Percentiles rank a stretch among this genome's conserved stretches.
Evolutionary conservation across 2,113 vertebrate species (phyloP).

Genomic region (Junco hyemalis): DNA sequence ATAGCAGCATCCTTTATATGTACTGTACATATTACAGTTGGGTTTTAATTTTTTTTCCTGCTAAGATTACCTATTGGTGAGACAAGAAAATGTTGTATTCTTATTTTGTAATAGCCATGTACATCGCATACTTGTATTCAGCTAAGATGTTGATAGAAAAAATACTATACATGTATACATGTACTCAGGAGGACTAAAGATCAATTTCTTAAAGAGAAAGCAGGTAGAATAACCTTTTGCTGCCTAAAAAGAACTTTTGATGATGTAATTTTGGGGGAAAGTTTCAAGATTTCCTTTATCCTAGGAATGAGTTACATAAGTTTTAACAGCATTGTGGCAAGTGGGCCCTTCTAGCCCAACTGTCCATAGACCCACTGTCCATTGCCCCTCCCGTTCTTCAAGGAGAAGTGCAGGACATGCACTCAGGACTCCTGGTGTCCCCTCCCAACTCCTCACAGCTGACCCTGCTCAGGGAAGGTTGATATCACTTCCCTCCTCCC

Average conservation of each 20-base stretch:
- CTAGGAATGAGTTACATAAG: neutral
- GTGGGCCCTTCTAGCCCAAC: constrained; percentile 42
- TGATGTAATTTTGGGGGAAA: neutral
- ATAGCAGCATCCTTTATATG: neutral
- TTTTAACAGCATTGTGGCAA: constrained; percentile 21
- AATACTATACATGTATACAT: neutral
- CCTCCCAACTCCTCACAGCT: neutral
- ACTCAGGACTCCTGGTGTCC: constrained; percentile 53
- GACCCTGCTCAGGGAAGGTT: neutral
- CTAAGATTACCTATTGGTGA: neutral
- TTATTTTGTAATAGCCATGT: neutral
- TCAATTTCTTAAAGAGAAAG: neutral
- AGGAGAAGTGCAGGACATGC: constrained; percentile 59
- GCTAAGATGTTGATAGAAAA: neutral
- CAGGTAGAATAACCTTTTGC: neutral
- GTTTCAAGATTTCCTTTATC: neutral
- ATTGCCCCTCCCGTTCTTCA: neutral
- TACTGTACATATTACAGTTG: neutral
- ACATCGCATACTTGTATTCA: neutral
- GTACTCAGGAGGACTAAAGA: neutral
- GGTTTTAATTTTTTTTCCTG: rapidly evolving
- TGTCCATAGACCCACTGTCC: neutral
- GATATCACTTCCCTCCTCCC: rapidly evolving
- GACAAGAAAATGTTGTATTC: neutral
- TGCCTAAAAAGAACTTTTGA: neutral